Conservation (phyloP, 37 sponge, comb jelly and placozoan species). For the Diacarnus erythraeanus region DNA sequence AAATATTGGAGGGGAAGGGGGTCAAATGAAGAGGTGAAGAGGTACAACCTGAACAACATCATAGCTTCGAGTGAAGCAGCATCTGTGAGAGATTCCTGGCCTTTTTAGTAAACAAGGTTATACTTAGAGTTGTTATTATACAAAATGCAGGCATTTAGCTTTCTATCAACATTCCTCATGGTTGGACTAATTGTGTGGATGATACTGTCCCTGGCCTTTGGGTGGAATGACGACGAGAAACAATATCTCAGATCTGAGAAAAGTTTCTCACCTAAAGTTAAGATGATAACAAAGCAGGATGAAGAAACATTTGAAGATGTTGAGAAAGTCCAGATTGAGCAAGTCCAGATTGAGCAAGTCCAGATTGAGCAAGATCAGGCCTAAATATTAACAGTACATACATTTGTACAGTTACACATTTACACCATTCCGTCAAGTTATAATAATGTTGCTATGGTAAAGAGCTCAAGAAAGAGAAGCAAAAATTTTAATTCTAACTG, state of each 20-base stretch:
- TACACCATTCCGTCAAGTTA: too few relatives aligned
- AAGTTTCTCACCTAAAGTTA: not conserved
- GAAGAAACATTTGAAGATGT: too few relatives aligned
- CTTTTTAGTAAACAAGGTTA: not conserved
- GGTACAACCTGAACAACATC: not conserved
- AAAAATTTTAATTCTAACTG: too few relatives aligned
- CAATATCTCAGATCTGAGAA: not conserved
- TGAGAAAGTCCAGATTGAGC: not conserved
- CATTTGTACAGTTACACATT: too few relatives aligned
- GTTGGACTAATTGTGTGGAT: slow-evolving; percentile 11
- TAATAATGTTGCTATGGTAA: too few relatives aligned
- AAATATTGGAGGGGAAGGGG: not conserved
- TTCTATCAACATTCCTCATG: not conserved
- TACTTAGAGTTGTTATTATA: not conserved
- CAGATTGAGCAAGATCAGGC: too few relatives aligned
- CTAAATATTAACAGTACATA: too few relatives aligned
- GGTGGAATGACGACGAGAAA: slow-evolving; percentile 10
- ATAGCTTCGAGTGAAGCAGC: not conserved
- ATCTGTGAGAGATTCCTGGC: slow-evolving; percentile 5
- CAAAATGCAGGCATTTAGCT: slow-evolving; percentile 9
- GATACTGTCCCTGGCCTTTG: slow-evolving; percentile 1
- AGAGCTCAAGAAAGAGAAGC: too few relatives aligned
- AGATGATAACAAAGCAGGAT: too few relatives aligned
- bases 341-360: too few relatives aligned
- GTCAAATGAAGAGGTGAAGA: not conserved